A percentile compares a stretch with the other conserved stretches of the same genome.
Conservation (phyloP, 2,113 vertebrate genomes). For the Oceanites oceanicus region DNA sequence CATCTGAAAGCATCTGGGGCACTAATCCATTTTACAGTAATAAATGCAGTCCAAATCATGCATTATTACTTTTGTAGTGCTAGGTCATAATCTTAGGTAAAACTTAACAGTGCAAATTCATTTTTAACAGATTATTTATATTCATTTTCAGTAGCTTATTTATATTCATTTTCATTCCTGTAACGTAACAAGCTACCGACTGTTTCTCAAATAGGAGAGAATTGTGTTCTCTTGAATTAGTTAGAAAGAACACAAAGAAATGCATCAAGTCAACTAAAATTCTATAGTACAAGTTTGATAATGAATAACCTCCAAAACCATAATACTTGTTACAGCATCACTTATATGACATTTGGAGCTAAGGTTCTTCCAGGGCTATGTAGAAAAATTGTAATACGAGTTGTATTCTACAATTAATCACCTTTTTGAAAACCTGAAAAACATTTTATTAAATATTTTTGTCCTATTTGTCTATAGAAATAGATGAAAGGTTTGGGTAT, state of each 20-base stretch:
- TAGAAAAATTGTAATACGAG: background rate
- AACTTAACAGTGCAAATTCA: background rate
- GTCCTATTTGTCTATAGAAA: background rate
- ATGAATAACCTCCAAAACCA: background rate
- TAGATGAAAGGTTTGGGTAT: background rate
- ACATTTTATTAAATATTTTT: background rate
- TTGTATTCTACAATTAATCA: background rate
- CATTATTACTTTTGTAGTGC: background rate
- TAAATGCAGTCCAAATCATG: background rate
- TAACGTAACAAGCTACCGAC: background rate
- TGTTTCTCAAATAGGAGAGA: background rate
- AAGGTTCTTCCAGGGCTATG: background rate
- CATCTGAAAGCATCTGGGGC: background rate
- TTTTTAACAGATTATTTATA: background rate
- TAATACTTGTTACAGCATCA: background rate
- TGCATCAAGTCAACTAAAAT: background rate
- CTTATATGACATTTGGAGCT: background rate
- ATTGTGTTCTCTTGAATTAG: background rate
- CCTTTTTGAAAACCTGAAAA: background rate
- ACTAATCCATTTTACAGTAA: background rate
- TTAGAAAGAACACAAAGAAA: background rate
- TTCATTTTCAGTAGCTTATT: background rate
- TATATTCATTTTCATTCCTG: constrained; percentile 3
- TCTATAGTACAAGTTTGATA: background rate
- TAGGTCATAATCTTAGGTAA: background rate